Evolutionary conservation across 2,113 vertebrate genomes (phyloP), one percentile per base, ranked within the genome.

Genomic region (Engraulis encrasicolus): DNA sequence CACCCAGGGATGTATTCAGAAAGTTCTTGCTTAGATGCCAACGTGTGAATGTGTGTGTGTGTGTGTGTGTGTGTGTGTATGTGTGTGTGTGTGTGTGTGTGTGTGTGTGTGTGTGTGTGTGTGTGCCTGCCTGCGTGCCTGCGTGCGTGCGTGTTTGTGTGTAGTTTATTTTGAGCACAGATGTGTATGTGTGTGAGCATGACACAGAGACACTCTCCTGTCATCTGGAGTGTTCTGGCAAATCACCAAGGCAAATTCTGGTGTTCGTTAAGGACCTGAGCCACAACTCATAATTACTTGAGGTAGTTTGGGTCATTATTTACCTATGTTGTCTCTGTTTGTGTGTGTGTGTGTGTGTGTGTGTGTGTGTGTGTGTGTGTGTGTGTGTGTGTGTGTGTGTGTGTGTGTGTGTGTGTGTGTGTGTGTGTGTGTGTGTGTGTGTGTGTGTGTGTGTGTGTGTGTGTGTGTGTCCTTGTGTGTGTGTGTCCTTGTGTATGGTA

Each of bases 251-350:
- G 92, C 94, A 93, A 93, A 94, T 92, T 92, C 89, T 78, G 86
- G 85, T 93, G 91, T 95, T 94, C 94, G 92, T 93, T 87, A 90
- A 91, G 88, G 84, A 91, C 87, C 85, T 87, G 87, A 78, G 81
- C 77, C 34, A 48, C 93, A 54, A 83, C 92, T 52, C 93, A 92
- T 92, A 93, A 93, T 92, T 92, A 95, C 95, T 95, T 95, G 93
- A 94, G 95, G 93, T 95, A 93, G 93, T 95, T 95, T 93, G 85
- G 90, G 95, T 94, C 92, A 95, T 95, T 95, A 95, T 95, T 95
- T 94, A 95, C 95, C 94, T 95, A 91, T 86, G 91, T n/a, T n/a
- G n/a, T n/a, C n/a, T n/a, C n/a, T n/a, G n/a, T n/a, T n/a, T n/a
- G n/a, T n/a, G n/a, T n/a, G n/a, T n/a, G n/a, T n/a, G n/a, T n/a